Conservation (phyloP, 2,888 invertebrate species). For the Eupithecia pulchellata region DNA sequence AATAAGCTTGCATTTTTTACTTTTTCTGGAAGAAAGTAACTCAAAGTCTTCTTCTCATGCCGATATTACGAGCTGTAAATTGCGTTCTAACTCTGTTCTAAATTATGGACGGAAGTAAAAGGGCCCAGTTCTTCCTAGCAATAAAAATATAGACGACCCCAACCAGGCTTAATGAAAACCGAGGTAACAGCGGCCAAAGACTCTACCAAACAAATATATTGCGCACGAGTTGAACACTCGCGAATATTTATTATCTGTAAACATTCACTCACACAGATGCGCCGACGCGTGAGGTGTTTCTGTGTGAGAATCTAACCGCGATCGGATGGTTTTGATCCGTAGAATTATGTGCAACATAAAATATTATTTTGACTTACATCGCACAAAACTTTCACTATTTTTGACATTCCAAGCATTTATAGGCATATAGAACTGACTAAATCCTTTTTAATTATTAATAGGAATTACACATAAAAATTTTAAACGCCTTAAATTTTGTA, state of each 20-base stretch:
- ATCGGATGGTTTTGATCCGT: conserved; percentile 46
- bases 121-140: conserved; percentile 15
- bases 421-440: no score
- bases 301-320: conserved; percentile 51
- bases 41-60: not conserved
- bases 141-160: conserved; percentile 45
- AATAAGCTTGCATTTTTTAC: not conserved
- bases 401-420: no score
- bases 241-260: conserved; percentile 79
- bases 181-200: conserved; percentile 60
- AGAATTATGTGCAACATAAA: not conserved
- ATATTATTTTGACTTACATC: no score
- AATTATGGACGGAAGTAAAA: not conserved
- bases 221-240: conserved; percentile 79
- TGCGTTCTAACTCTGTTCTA: not conserved
- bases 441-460: no score
- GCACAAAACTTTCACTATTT: no score
- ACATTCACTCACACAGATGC: conserved; percentile 60
- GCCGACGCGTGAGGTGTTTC: conserved; percentile 41
- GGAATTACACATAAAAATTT: no score
- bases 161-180: conserved; percentile 50
- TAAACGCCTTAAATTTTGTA: not conserved
- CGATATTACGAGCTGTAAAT: not conserved
- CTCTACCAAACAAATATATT: conserved; percentile 71
- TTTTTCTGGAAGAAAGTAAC: not conserved